Percentiles rank a stretch among this genome's conserved stretches.
Evolutionary conservation across 2,113 vertebrate species (phyloP).

Genomic region (Hepsetus odoe): DNA sequence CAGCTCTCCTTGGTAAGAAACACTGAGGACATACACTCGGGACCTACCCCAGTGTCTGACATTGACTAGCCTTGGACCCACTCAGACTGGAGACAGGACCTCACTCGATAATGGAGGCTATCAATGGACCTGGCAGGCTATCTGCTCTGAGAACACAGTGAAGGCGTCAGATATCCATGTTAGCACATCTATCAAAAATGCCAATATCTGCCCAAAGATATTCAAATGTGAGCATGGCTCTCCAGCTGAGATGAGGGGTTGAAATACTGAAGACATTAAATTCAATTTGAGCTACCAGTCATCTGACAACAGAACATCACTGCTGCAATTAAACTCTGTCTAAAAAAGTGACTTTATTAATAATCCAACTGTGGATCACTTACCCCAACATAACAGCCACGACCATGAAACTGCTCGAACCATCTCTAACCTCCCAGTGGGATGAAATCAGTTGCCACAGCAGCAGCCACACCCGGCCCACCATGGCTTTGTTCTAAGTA

Average conservation of each 20-base stretch:
- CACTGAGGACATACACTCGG: constrained; percentile 2
- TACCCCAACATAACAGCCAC: no score
- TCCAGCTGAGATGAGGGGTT: background rate
- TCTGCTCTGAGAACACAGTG: constrained; percentile 12
- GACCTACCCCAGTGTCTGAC: constrained; percentile 15
- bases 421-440: no score
- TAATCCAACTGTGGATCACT: no score
- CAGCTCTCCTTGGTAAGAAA: constrained; percentile 25
- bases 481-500: no score
- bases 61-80: constrained; percentile 28
- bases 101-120: constrained; percentile 20
- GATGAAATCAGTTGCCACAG: no score
- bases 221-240: background rate
- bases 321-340: no score
- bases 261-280: background rate
- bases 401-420: no score
- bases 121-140: background rate
- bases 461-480: no score
- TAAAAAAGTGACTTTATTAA: no score
- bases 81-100: constrained; percentile 16
- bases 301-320: no score
- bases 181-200: constrained; percentile 4
- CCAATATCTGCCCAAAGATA: background rate
- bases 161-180: background rate
- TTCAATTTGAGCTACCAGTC: no score